phyloP scores from a whole-genome alignment of 2,797 vertebrate genomes.

The Enteromius trimaculatus region DNA sequence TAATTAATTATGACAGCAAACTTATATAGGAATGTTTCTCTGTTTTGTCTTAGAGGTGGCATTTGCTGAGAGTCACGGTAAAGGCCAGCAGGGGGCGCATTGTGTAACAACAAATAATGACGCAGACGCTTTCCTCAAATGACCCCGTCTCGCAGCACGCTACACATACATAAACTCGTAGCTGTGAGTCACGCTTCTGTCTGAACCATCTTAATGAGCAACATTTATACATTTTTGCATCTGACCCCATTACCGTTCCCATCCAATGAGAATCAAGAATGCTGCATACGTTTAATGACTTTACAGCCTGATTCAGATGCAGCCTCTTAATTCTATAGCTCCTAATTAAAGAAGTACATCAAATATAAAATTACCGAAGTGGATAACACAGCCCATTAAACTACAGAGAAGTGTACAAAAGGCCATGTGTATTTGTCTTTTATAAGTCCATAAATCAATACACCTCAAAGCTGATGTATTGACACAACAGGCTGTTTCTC shows the following conservation, averaged over 20 bases:
- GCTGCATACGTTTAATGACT: conserved; percentile 24
- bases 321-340: neutral
- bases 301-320: conserved; percentile 28
- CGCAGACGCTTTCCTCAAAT: conserved; percentile 30
- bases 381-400: conserved; percentile 10
- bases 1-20: neutral
- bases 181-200: conserved; percentile 48
- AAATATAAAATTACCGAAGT: conserved; percentile 3
- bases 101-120: conserved; percentile 51
- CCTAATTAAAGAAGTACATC: conserved; percentile 21
- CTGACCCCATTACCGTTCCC: conserved; percentile 21
- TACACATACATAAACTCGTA: conserved; percentile 45
- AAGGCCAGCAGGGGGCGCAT: conserved; percentile 78
- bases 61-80: conserved; percentile 10
- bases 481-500: conserved; percentile 23
- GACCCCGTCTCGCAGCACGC: conserved; percentile 50
- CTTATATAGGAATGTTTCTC: neutral
- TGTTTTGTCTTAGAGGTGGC: neutral
- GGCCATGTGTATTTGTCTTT: conserved; percentile 45
- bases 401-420: neutral
- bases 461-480: conserved; percentile 33
- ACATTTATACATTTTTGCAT: conserved; percentile 37
- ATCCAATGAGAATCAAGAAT: conserved; percentile 4
- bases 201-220: conserved; percentile 43
- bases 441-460: conserved; percentile 34